A percentile compares a stretch with the other conserved stretches of the same genome.
These are phyloP conservation scores for Macaria liturata DNA, from an alignment of 2,888 invertebrate genomes.

Conservation along the genomic window DNA sequence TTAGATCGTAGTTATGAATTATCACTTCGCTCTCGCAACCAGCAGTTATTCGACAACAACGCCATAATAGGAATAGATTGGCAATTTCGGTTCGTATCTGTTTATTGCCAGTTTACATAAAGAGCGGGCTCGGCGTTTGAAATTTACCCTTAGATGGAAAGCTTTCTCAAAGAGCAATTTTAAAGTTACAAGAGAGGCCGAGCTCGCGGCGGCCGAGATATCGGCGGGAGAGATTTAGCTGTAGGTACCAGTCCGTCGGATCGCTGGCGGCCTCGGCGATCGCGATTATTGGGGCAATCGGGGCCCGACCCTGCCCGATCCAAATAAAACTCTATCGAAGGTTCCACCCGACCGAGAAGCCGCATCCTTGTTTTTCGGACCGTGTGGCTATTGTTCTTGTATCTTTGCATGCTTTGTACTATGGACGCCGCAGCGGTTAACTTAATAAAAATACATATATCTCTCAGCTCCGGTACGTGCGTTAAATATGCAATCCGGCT, in stretches of 20 bases:
- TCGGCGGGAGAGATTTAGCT: conserved; percentile 28
- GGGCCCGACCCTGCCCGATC: conserved; percentile 60
- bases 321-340: conserved; percentile 77
- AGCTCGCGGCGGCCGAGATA: conserved; percentile 39
- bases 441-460: neutral
- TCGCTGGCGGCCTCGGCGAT: conserved; percentile 55
- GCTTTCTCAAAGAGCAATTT: conserved; percentile 73
- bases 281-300: conserved; percentile 78
- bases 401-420: conserved; percentile 47
- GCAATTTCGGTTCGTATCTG: conserved; percentile 64
- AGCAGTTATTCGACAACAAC: conserved; percentile 38
- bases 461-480: neutral
- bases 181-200: conserved; percentile 64
- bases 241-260: conserved; percentile 36
- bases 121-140: conserved; percentile 63
- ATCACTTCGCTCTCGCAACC: conserved; percentile 22
- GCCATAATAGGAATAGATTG: conserved; percentile 59
- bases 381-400: conserved; percentile 82
- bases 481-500: neutral
- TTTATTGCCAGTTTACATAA: conserved; percentile 66
- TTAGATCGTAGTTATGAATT: conserved; percentile 30
- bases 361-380: conserved; percentile 45
- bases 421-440: neutral
- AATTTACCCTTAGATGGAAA: conserved; percentile 72
- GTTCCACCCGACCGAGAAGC: conserved; percentile 38